Evolutionary conservation across 2,797 vertebrate species (phyloP).

Genomic region (Falco biarmicus): DNA sequence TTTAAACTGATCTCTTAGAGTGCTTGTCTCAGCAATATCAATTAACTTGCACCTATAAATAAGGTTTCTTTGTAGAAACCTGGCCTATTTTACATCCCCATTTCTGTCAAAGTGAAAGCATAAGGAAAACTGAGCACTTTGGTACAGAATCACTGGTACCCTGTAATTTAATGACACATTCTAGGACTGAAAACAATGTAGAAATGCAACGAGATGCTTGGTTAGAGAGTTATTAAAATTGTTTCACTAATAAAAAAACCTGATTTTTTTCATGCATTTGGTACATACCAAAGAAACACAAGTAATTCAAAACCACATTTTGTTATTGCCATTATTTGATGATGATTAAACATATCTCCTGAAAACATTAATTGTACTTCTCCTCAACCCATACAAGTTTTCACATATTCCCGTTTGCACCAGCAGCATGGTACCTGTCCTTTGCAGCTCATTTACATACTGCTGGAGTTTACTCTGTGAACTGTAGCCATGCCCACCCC

Average conservation of each 20-base stretch:
- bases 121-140: background rate
- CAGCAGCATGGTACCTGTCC: background rate
- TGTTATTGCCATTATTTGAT: background rate
- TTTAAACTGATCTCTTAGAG: background rate
- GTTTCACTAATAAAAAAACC: background rate
- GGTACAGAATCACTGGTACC: background rate
- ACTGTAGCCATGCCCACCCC: background rate
- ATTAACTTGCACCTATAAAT: background rate
- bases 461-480: background rate
- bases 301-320: background rate
- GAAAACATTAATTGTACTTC: background rate
- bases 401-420: background rate
- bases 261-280: background rate
- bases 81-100: background rate
- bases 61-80: background rate
- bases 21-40: background rate
- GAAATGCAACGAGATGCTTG: background rate
- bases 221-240: background rate
- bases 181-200: background rate
- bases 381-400: background rate
- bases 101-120: background rate
- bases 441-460: background rate
- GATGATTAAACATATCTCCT: background rate
- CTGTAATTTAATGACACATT: background rate
- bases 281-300: no score